Percentiles rank a stretch among this genome's conserved stretches.
Conservation (phyloP, 2,797 vertebrate genomes). For the Diplodus sargus region DNA sequence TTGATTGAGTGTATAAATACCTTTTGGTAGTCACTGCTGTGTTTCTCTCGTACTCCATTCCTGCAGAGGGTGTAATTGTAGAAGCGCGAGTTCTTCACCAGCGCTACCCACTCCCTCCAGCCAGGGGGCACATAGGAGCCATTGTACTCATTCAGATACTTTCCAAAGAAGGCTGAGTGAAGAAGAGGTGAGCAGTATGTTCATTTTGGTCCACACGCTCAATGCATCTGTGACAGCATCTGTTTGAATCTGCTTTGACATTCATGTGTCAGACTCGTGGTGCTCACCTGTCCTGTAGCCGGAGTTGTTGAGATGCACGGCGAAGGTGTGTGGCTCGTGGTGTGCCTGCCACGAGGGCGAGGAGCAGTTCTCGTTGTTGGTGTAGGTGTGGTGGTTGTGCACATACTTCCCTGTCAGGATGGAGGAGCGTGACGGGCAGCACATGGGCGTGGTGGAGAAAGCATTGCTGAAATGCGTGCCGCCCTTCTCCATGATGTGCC, state of each 20-base stretch:
- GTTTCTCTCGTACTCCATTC: slow-evolving; percentile 95
- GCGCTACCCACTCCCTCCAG: slow-evolving; percentile 98
- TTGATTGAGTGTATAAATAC: slow-evolving; percentile 73
- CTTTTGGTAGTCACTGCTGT: slow-evolving; percentile 92
- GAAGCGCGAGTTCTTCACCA: slow-evolving; percentile 98
- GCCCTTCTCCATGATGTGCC: slow-evolving; percentile 86
- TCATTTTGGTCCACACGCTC: background rate
- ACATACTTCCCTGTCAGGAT: slow-evolving; percentile 98
- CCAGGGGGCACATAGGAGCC: slow-evolving; percentile 97
- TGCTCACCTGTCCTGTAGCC: slow-evolving; percentile 94
- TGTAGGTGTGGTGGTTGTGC: slow-evolving; percentile 99
- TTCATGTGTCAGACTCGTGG: background rate
- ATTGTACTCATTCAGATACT: slow-evolving; percentile 99
- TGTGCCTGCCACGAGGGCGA: slow-evolving; percentile 97
- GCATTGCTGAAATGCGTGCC: slow-evolving; percentile 97
- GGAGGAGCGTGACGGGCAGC: slow-evolving; percentile 96
- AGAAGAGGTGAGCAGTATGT: slow-evolving; percentile 16
- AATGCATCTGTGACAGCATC: background rate
- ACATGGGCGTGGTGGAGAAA: slow-evolving; percentile 98
- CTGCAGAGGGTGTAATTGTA: slow-evolving; percentile 98
- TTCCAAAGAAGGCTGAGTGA: slow-evolving; percentile 94
- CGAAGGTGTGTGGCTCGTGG: slow-evolving; percentile 94
- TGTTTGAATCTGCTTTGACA: background rate
- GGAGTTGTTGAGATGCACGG: slow-evolving; percentile 95
- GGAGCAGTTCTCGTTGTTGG: slow-evolving; percentile 99